Evolutionary conservation across 2,797 vertebrate genomes (phyloP).

Genomic region (Bryconaethiops microstoma): DNA sequence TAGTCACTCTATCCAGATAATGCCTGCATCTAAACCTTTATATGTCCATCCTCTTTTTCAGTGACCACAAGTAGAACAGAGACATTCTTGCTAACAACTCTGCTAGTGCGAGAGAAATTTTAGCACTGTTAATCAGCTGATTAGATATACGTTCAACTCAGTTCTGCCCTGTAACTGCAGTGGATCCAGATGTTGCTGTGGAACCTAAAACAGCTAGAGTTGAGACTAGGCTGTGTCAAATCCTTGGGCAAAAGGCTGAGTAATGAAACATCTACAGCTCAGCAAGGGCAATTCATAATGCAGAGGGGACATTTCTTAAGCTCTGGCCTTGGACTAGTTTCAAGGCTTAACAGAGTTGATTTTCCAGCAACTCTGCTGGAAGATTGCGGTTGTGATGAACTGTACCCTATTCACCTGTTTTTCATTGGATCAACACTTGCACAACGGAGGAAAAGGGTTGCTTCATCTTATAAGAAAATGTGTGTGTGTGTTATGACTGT

Average conservation of each 20-base stretch:
- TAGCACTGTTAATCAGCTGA: neutral
- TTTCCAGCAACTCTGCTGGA: slow-evolving; percentile 1
- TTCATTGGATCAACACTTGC: slow-evolving; percentile 4
- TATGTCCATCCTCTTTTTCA: no score
- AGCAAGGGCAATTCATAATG: slow-evolving; percentile 22
- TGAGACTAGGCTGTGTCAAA: slow-evolving; percentile 4
- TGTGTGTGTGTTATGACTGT: no score
- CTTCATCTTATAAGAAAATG: neutral
- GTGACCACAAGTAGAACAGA: no score
- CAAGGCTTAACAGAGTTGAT: slow-evolving; percentile 37
- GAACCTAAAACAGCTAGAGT: slow-evolving; percentile 11
- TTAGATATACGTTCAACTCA: neutral
- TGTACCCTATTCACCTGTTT: slow-evolving; percentile 31
- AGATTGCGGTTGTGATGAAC: slow-evolving; percentile 25
- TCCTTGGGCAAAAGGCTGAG: slow-evolving; percentile 26
- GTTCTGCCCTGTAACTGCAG: neutral
- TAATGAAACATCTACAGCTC: slow-evolving; percentile 18
- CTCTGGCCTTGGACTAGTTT: slow-evolving; percentile 11
- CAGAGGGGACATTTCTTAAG: slow-evolving; percentile 36
- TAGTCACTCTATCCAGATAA: no score
- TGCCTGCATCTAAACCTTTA: neutral
- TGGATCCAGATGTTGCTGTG: neutral
- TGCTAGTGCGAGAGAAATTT: no score
- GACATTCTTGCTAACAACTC: no score
- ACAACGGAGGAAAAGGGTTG: slow-evolving; percentile 10